phyloP scores from a whole-genome alignment of 2,113 vertebrate genomes.

The Chaetorhynchus papuensis region DNA sequence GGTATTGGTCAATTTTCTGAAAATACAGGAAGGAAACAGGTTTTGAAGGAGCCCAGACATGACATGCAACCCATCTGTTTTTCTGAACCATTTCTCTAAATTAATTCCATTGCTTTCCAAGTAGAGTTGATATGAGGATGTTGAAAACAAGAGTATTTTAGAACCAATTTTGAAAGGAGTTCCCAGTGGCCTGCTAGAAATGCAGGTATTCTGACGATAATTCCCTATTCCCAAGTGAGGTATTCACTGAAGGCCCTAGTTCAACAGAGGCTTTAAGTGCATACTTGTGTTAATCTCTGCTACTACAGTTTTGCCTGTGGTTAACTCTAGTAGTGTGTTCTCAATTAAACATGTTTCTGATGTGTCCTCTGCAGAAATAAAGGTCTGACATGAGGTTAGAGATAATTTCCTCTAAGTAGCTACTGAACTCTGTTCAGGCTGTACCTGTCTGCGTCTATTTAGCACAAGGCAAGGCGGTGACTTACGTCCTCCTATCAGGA shows the following conservation, averaged over 20 bases:
- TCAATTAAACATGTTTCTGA: conserved; percentile 9
- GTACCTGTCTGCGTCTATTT: not conserved
- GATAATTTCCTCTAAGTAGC: not conserved
- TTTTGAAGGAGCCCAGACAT: not conserved
- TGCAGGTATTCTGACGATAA: not conserved
- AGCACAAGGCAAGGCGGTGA: not conserved
- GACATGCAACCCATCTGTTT: not conserved
- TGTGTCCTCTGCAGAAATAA: conserved; percentile 15
- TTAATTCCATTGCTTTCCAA: conserved; percentile 19
- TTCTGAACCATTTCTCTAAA: conserved; percentile 2
- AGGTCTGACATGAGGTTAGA: conserved; percentile 9
- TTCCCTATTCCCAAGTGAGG: not conserved
- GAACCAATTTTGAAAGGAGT: not conserved
- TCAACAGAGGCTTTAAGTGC: not conserved
- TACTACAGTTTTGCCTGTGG: conserved; percentile 16
- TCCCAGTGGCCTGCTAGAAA: not conserved
- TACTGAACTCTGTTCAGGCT: not conserved
- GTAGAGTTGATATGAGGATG: not conserved
- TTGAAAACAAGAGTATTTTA: conserved; percentile 22
- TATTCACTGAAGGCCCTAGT: not conserved
- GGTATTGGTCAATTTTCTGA: not conserved
- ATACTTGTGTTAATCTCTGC: not conserved
- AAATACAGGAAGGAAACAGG: not conserved
- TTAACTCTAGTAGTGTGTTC: conserved; percentile 9
- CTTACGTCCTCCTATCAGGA: not conserved